Conservation (phyloP, 2,113 vertebrate genomes). For the Diadophis punctatus region DNA sequence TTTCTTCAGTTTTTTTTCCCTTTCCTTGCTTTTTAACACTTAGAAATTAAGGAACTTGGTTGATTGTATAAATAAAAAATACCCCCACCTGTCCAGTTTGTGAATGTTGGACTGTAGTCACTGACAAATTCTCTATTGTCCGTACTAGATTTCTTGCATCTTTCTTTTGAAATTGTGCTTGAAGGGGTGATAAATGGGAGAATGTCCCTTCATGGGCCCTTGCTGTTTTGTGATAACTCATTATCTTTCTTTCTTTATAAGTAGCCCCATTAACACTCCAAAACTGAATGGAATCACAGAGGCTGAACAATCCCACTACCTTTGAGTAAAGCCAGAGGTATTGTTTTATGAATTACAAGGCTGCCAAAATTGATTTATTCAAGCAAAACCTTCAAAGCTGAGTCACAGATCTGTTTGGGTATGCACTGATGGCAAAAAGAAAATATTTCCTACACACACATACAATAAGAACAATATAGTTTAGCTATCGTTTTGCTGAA, state of each 20-base stretch:
- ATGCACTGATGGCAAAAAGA: conserved; percentile 48
- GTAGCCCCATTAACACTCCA: conserved; percentile 74
- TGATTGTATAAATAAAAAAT: conserved; percentile 63
- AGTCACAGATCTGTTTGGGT: conserved; percentile 46
- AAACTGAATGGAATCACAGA: conserved; percentile 71
- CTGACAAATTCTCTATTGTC: conserved; percentile 60
- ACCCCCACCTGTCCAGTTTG: conserved; percentile 36
- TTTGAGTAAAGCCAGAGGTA: conserved; percentile 45
- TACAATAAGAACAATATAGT: conserved; percentile 58
- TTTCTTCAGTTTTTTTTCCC: not conserved
- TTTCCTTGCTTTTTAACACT: not conserved
- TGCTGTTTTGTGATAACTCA: conserved; percentile 80
- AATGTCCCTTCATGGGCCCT: conserved; percentile 69
- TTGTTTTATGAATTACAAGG: conserved; percentile 70
- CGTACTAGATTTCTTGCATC: conserved; percentile 63
- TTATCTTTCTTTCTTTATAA: conserved; percentile 80
- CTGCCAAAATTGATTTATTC: conserved; percentile 63
- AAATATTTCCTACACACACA: conserved; percentile 45
- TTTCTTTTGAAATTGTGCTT: conserved; percentile 65
- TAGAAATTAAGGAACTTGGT: conserved; percentile 44
- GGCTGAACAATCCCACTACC: conserved; percentile 65
- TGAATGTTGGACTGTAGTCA: conserved; percentile 55
- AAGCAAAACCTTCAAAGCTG: conserved; percentile 52
- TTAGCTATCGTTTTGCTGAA: conserved; percentile 65
- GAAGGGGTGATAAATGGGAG: conserved; percentile 73